Evolutionary conservation across 2,797 vertebrate species (phyloP).

Genomic region (Enteromius mattozi): DNA sequence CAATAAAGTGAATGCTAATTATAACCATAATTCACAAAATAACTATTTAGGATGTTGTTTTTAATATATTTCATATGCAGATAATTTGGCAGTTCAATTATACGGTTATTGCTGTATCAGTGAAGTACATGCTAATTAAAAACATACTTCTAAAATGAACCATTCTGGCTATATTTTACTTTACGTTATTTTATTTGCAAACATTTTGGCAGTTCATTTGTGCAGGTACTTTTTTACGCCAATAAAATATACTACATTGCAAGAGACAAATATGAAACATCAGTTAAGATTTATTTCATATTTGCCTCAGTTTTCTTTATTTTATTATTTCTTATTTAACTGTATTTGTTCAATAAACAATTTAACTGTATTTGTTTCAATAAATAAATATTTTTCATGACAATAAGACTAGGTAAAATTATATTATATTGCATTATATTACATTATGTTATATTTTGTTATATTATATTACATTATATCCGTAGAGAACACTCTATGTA

Average conservation of each 20-base stretch:
- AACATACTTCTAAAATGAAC: background rate
- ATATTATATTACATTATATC: background rate
- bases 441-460: constrained; percentile 6
- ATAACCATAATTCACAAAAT: background rate
- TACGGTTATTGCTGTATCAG: background rate
- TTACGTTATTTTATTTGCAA: background rate
- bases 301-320: background rate
- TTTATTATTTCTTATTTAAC: background rate
- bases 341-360: too few species aligned
- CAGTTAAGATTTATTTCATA: background rate
- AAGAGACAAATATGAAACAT: background rate
- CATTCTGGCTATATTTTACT: background rate
- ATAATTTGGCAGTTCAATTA: background rate
- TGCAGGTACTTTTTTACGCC: background rate
- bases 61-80: background rate
- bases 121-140: background rate
- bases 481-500: background rate
- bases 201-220: background rate
- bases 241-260: background rate
- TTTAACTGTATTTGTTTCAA: too few species aligned
- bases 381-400: too few species aligned
- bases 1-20: background rate
- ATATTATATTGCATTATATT: background rate
- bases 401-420: too few species aligned
- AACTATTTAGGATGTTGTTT: background rate